Conservation (phyloP, 2,888 invertebrate species). For the Gortyna flavago region DNA sequence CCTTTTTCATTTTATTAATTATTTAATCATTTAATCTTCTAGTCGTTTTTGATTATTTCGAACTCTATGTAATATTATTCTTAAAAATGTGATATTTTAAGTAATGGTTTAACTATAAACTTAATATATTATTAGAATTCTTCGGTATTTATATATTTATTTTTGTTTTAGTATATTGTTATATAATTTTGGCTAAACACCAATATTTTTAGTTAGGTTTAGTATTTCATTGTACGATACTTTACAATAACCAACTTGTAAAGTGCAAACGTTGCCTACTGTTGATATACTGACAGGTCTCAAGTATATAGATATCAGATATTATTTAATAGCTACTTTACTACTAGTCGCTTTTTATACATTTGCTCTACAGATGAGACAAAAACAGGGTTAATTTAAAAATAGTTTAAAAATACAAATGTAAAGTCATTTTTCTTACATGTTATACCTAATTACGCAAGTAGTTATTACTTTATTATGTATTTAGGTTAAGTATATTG, state of each 20-base stretch:
- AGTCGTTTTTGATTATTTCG: constrained; percentile 56
- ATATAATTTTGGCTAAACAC: constrained; percentile 39
- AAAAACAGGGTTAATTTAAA: constrained; percentile 16
- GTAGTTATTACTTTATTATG: constrained; percentile 57
- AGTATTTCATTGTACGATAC: constrained; percentile 36
- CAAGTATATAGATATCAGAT: constrained; percentile 6
- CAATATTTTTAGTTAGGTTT: constrained; percentile 33
- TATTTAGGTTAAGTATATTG: constrained; percentile 64
- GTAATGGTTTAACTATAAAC: constrained; percentile 72
- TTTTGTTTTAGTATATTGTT: constrained; percentile 30
- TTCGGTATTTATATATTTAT: constrained; percentile 47
- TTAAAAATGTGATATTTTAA: constrained; percentile 86
- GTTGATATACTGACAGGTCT: constrained; percentile 30
- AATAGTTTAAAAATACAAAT: constrained; percentile 56
- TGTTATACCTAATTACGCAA: constrained; percentile 54
- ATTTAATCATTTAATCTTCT: background rate
- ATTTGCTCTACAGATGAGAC: constrained; percentile 15
- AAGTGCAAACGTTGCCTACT: constrained; percentile 35
- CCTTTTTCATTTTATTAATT: background rate
- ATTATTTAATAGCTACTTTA: constrained; percentile 15
- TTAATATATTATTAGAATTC: constrained; percentile 64
- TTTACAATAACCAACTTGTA: background rate
- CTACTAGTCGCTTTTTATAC: constrained; percentile 38
- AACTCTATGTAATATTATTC: constrained; percentile 72
- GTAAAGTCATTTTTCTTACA: constrained; percentile 62